Base-by-base conservation (phyloP, 2,113 vertebrate species). In the Pangasianodon hypophthalmus region DNA sequence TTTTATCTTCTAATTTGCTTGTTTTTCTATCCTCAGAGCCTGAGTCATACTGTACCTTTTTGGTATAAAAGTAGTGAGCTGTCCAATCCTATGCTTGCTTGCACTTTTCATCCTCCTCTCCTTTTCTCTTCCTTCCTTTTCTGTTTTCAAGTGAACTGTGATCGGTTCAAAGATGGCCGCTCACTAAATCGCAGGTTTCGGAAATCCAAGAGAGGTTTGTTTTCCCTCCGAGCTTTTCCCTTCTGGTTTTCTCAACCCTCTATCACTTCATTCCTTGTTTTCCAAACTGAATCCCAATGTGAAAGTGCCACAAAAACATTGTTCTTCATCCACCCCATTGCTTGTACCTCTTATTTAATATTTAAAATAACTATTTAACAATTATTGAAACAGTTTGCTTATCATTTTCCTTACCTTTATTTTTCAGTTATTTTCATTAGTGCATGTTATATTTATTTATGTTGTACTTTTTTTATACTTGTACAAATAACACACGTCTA, bases 141-240 rank as follows among this genome's bases (percentile, higher is more conserved):
- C 94, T 95, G 94, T 96, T 92, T 89, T 95, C 90, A 96, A 96
- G 96, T 96, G 93, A 96, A 95, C 95, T 95, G 95, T 91, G 95
- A 96, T 93, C 95, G 95, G 96, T 97, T 97, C 96, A 96, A 95
- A 96, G 97, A 96, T 93, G 96, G 96, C 84, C 96, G 95, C 94
- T 96, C 95, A 94, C 93, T 96, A 94, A 97, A 97, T 94, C 96
- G 96, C 96, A 96, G 96, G 95, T 97, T 97, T 95, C 95, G 96
- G 95, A 97, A 96, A 93, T 97, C 97, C 92, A 96, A 97, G 94
- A 95, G 96, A 97, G 96, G 96, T 97, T 96, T 96, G 97, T 98
- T 95, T 92, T 93, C 92, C 90, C 64, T 86, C 52, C 90, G 87
- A 91, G 91, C 89, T 90, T 87, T 88, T 85, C 82, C 87, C 91